phyloP scores from a whole-genome alignment of 2,113 vertebrate genomes.

The Lethenteron reissneri region DNA sequence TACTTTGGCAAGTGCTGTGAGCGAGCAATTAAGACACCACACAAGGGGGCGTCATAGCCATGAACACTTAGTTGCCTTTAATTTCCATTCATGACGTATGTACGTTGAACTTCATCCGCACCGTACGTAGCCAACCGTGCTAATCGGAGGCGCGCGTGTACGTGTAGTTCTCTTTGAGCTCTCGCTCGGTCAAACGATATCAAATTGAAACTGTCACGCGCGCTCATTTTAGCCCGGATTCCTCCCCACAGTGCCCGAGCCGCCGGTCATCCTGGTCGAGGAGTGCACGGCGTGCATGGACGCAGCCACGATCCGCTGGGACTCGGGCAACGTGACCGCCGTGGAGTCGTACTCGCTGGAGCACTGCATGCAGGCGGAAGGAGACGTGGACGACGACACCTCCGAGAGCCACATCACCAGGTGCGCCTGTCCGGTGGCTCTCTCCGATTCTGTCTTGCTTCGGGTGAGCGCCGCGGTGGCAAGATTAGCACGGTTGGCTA shows the following conservation, averaged over 20 bases:
- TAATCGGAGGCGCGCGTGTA: not conserved
- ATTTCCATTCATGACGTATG: no score
- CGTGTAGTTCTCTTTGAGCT: not conserved
- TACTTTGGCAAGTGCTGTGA: no score
- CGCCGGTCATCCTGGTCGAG: slow-evolving; percentile 43
- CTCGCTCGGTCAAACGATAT: not conserved
- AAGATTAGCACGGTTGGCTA: no score
- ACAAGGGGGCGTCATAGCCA: no score
- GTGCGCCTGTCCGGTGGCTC: no score
- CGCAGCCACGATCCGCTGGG: slow-evolving; percentile 50
- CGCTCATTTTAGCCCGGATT: not conserved
- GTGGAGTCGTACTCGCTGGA: slow-evolving; percentile 54
- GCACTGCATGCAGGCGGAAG: slow-evolving; percentile 56
- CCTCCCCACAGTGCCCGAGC: slow-evolving; percentile 38
- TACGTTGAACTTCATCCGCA: no score
- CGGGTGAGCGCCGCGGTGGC: no score
- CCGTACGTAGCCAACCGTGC: not conserved
- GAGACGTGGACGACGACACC: no score
- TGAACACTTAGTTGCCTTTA: no score
- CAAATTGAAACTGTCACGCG: not conserved
- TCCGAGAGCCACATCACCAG: no score
- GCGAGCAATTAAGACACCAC: no score
- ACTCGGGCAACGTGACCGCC: slow-evolving; percentile 13
- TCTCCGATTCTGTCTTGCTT: no score
- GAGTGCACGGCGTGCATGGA: slow-evolving; percentile 61